Percentiles rank a stretch among this genome's conserved stretches.
phyloP scores from a whole-genome alignment of 2,113 vertebrate genomes.

The Hystrix cristata region DNA sequence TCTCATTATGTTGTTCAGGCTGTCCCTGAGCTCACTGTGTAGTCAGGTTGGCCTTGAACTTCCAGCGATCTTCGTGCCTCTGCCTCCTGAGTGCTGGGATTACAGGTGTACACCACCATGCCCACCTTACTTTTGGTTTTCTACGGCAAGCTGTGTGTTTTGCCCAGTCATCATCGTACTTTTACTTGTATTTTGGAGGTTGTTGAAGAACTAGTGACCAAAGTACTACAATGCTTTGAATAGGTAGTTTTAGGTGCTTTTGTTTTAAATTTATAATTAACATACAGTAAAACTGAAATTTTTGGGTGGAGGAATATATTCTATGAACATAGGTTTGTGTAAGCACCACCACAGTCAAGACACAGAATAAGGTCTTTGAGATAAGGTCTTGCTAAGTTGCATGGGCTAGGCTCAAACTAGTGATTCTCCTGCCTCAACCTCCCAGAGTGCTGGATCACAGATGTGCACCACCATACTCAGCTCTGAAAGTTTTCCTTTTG shows the following conservation, averaged over 20 bases:
- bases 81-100: too few relatives aligned
- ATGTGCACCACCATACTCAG: not conserved
- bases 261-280: constrained; percentile 7
- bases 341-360: not conserved
- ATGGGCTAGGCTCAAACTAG: not conserved
- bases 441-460: not conserved
- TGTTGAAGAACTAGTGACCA: constrained; percentile 15
- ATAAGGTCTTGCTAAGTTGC: not conserved
- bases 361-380: not conserved
- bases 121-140: not conserved
- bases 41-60: too few relatives aligned
- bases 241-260: not conserved
- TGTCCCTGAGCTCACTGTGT: too few relatives aligned
- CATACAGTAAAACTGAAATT: not conserved
- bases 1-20: too few relatives aligned
- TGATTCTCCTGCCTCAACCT: not conserved
- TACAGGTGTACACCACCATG: too few relatives aligned
- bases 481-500: not conserved
- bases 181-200: constrained; percentile 35
- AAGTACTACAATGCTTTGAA: not conserved
- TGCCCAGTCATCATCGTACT: constrained; percentile 38
- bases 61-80: too few relatives aligned
- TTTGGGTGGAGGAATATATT: not conserved
- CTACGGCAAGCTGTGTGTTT: constrained; percentile 9
- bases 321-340: not conserved